phyloP scores from a whole-genome alignment of 2,888 invertebrate species.

The Laspeyria flexula region DNA sequence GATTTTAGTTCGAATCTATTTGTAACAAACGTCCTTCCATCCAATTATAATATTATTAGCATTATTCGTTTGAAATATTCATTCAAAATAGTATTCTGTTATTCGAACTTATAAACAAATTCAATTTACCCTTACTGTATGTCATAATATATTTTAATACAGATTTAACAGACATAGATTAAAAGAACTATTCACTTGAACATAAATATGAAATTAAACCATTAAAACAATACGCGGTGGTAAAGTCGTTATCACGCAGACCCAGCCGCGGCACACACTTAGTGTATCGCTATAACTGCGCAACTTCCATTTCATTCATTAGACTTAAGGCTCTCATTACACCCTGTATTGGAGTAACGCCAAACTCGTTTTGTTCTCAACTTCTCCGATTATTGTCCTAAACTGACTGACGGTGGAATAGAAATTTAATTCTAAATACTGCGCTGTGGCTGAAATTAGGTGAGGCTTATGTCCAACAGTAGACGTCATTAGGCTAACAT shows the following conservation, averaged over 20 bases:
- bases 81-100: no score
- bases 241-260: conserved; percentile 43
- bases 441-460: no score
- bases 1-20: no score
- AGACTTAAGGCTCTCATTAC: conserved; percentile 54
- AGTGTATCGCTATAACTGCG: conserved; percentile 38
- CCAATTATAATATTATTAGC: no score
- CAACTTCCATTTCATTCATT: conserved; percentile 56
- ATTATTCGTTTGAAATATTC: no score
- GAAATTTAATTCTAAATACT: not conserved
- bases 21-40: no score
- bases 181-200: not conserved
- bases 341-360: conserved; percentile 55
- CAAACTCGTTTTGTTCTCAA: conserved; percentile 55
- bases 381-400: conserved; percentile 49
- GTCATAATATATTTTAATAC: no score
- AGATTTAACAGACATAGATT: no score
- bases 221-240: conserved; percentile 44
- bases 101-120: no score
- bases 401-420: conserved; percentile 24
- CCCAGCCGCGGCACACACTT: conserved; percentile 40
- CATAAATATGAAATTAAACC: conserved; percentile 1
- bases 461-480: no score
- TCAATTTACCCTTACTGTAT: no score
- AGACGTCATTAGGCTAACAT: no score